Evolutionary conservation across 1,140 invertebrate species (phyloP).

Genomic region (Eueides isabella): DNA sequence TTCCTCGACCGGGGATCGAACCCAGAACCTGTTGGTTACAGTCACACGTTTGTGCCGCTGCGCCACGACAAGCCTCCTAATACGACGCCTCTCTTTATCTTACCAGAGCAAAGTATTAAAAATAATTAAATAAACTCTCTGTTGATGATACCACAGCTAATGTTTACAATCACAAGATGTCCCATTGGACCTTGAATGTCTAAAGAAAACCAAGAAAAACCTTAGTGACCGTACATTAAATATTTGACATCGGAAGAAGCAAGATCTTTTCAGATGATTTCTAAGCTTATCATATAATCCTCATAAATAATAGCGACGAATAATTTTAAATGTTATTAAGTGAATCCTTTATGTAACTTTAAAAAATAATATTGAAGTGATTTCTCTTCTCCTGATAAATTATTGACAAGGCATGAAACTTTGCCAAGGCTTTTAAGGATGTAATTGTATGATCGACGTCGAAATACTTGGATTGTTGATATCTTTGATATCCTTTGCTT

Average conservation of each 20-base stretch:
- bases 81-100: no score
- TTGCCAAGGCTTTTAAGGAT: constrained; percentile 37
- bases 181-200: no score
- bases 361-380: background rate
- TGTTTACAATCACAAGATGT: no score
- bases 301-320: constrained; percentile 40
- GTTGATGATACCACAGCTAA: no score
- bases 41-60: no score
- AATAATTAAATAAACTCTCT: no score
- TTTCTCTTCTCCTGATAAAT: constrained; percentile 31
- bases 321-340: constrained; percentile 24
- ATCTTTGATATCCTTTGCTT: constrained; percentile 33
- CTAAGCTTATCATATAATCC: constrained; percentile 20
- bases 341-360: background rate
- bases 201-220: constrained; percentile 47
- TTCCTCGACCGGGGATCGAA: no score
- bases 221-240: constrained; percentile 47
- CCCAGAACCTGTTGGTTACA: no score
- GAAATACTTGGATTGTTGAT: constrained; percentile 31
- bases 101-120: no score
- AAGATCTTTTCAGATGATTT: background rate
- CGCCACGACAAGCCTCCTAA: no score
- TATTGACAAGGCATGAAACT: constrained; percentile 43
- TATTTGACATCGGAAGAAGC: constrained; percentile 24
- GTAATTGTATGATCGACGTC: constrained; percentile 40